A percentile compares a stretch with the other conserved stretches of the same genome.
phyloP scores from a whole-genome alignment of 2,113 vertebrate genomes.

The Glaucidium brasilianum region DNA sequence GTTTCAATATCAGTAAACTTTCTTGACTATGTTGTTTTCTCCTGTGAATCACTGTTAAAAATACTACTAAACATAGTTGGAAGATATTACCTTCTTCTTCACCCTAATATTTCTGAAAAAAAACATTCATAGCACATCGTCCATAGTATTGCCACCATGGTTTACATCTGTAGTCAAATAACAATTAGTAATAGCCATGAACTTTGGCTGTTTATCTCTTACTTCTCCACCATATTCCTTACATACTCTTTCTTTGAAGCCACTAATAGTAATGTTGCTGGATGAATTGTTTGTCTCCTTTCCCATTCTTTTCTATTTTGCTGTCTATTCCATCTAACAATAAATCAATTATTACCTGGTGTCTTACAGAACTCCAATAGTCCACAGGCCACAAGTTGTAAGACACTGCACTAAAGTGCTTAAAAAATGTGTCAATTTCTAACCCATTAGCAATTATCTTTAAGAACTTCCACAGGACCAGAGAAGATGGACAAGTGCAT shows the following conservation, averaged over 20 bases:
- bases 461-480: background rate
- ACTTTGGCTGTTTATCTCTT: background rate
- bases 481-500: background rate
- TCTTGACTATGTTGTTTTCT: background rate
- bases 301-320: background rate
- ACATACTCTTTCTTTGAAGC: background rate
- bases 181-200: background rate
- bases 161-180: background rate
- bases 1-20: background rate
- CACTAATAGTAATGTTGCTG: background rate
- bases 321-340: background rate
- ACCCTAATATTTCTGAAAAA: background rate
- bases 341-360: background rate
- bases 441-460: conserved; percentile 7
- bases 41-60: background rate
- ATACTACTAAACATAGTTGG: background rate
- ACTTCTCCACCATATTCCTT: background rate
- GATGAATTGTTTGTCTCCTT: background rate
- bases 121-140: background rate
- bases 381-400: background rate
- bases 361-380: background rate
- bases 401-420: background rate
- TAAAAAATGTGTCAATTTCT: background rate
- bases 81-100: background rate
- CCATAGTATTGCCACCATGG: background rate